Evolutionary conservation across 2,113 vertebrate genomes (phyloP), one percentile per base, ranked within the genome.

Genomic region (Dendrocopos noguchii): DNA sequence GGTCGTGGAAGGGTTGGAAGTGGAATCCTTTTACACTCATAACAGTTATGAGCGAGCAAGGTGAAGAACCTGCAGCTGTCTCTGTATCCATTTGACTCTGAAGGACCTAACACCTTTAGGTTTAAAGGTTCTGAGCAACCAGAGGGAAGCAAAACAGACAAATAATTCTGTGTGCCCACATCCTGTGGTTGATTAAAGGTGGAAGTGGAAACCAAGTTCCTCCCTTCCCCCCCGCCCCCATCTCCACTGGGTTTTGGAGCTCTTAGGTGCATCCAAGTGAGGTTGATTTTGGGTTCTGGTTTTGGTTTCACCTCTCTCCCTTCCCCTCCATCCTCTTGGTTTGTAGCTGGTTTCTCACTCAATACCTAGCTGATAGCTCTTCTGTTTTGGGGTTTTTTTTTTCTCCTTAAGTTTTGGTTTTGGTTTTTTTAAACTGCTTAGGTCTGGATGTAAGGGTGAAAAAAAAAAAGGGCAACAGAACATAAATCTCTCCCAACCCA

Each of bases 311-410:
- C 94, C 93, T 97, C 95, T 97, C 81, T 97, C 94, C 91, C 72
- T 71, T 70, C 89, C 96, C 97, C 96, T 98, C 98, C 98, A 97
- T 98, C 92, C 94, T 88, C 84, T 98, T 98, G 98, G 98, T 97
- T 98, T 98, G 97, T 98, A 97, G 98, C 98, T 97, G 97, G 98
- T 98, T 98, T 98, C 96, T 99, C 98, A 98, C 98, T 99, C 98
- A 99, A 98, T 98, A 98, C 98, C 98, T 99, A 98, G 98, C 98
- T 99, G 99, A 99, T 98, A 98, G 99, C 98, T 99, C 98, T 98
- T 98, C 98, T 96, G 98, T 98, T 98, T 98, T 97, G 97, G 42
- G 42, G 16, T 44, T 15, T 98, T 97, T 98, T 20, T 50, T 50
- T 50, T 22, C 22, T 11, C 47, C 21, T 12, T 6, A 50, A 21